Base-by-base conservation (phyloP, 2,113 vertebrate species). In the Trogon melanurus region DNA sequence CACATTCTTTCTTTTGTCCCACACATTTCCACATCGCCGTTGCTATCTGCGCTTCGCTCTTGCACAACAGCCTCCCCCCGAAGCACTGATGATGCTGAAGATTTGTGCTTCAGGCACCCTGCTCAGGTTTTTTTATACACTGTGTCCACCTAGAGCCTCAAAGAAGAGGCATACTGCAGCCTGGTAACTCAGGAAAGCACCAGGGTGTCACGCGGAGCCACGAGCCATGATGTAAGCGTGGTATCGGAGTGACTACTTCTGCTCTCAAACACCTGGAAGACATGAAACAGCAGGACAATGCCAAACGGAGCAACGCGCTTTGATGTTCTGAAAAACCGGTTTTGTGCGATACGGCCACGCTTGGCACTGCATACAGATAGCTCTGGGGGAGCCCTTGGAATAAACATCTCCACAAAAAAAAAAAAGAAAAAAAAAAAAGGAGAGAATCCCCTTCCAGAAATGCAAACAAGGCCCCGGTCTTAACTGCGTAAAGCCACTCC, bases 191-290 rank as follows among this genome's bases (percentile, higher is more conserved):
- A 16, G 38, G 45, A 56, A 64, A n/a, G 32, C 82, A 72, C 9
- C 51, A 44, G 18, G 53, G 44, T 58, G 67, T 16, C 44, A 30
- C 1, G 5, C 66, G 47, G 0, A 88, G 36, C 57, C 81, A 38
- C 0, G 20, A 69, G 47, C 9, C 30, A 32, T 4, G 8, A 41
- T 5, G 44, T 0, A 0, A 11, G 20, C 10, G 29, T 13, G n/a
- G 14, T 57, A 13, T 2, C 44, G 38, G 34, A 71, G 26, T 20
- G 48, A 4, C 32, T 81, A 3, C 26, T 85, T 57, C 70, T 82
- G 53, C 34, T 61, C 73, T 54, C 71, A 45, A 19, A 62, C 36
- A 41, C 36, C 25, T 30, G 53, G n/a, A 45, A 80, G 73, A 45
- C n/a, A 38, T 0, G 6, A 38, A 92, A 57, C 41, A 67, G 17